phyloP scores from a whole-genome alignment of 2,888 invertebrate genomes.

The Ferdinandea cuprea region DNA sequence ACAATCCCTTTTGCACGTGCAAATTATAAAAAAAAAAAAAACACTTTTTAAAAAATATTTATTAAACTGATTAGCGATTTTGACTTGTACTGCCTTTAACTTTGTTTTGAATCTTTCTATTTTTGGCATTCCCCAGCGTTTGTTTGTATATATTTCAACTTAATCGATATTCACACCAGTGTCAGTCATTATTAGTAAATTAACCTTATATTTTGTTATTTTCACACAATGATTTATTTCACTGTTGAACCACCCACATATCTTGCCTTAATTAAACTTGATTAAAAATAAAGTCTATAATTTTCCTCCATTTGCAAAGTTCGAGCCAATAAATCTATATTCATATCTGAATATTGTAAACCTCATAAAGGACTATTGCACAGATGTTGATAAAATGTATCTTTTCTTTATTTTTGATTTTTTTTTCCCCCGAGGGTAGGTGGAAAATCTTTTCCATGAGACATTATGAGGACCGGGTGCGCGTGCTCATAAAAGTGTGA shows the following conservation, averaged over 20 bases:
- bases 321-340: neutral
- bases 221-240: neutral
- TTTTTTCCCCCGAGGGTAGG: too few relatives aligned
- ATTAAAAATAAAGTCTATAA: neutral
- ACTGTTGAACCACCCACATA: neutral
- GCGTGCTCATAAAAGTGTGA: too few relatives aligned
- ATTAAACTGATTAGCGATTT: neutral
- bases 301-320: neutral
- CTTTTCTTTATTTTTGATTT: too few relatives aligned
- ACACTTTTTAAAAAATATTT: too few relatives aligned
- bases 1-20: too few relatives aligned
- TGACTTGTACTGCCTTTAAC: neutral
- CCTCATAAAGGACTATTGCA: neutral
- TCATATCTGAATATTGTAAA: neutral
- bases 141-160: neutral
- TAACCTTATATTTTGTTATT: neutral
- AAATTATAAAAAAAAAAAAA: too few relatives aligned
- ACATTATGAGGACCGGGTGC: too few relatives aligned
- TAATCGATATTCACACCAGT: neutral
- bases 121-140: neutral
- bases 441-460: too few relatives aligned
- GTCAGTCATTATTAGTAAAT: neutral
- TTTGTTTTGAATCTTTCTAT: conserved; percentile 5
- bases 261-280: neutral
- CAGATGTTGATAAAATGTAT: conserved; percentile 3